phyloP scores from a whole-genome alignment of 2,888 invertebrate species.

The Mesoligia furuncula region DNA sequence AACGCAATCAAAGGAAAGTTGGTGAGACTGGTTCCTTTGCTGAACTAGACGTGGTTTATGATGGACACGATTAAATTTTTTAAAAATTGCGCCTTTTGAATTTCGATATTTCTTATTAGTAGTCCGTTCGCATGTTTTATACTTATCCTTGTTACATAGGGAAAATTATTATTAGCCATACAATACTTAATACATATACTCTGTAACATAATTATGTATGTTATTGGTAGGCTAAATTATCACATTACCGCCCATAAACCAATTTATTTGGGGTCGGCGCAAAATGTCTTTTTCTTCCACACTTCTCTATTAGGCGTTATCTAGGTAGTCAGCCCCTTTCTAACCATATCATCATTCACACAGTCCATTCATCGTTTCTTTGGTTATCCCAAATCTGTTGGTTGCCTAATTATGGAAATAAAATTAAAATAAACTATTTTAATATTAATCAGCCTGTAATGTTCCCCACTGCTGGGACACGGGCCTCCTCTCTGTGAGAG shows the following conservation, averaged over 20 bases:
- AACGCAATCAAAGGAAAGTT: slow-evolving; percentile 56
- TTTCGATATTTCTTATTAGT: background rate
- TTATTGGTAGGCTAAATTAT: background rate
- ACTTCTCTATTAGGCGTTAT: background rate
- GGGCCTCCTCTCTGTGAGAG: too few species aligned
- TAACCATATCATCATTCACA: background rate
- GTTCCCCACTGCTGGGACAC: too few species aligned
- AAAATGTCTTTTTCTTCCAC: too few species aligned
- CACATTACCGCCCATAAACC: too few species aligned
- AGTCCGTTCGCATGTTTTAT: too few species aligned
- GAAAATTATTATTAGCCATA: background rate
- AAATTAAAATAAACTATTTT: too few species aligned
- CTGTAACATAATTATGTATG: background rate
- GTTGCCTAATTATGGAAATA: too few species aligned
- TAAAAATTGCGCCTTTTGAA: background rate
- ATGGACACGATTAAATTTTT: slow-evolving; percentile 7
- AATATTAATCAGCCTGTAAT: too few species aligned
- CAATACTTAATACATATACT: background rate
- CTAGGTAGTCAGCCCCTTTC: background rate
- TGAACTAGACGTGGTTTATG: slow-evolving; percentile 27
- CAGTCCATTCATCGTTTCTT: background rate
- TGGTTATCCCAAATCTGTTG: background rate
- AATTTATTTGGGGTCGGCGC: too few species aligned
- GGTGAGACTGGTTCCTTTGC: slow-evolving; percentile 34
- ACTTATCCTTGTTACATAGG: too few species aligned